Conservation (phyloP, 2,888 invertebrate species). For the Artemia sinica region DNA sequence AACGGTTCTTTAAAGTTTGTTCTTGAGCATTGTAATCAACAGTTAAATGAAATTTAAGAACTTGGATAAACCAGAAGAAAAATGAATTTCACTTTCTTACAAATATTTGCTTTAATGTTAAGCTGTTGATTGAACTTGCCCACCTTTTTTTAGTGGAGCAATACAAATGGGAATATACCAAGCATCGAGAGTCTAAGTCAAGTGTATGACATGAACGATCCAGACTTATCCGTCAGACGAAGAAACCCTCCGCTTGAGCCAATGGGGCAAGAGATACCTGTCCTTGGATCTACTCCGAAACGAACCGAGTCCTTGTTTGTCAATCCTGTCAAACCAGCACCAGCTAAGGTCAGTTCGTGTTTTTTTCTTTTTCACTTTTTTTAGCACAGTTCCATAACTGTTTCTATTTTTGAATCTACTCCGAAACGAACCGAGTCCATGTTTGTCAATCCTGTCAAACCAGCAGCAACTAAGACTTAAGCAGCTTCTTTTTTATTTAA, state of each 20-base stretch:
- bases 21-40: no score
- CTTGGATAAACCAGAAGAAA: no score
- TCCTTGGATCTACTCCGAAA: conserved; percentile 56
- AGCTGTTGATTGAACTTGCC: no score
- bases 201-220: conserved; percentile 11
- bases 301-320: conserved; percentile 76
- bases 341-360: conserved; percentile 25
- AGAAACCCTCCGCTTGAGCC: conserved; percentile 2
- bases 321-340: conserved; percentile 33
- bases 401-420: conserved; percentile 47
- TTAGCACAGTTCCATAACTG: no score
- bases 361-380: no score
- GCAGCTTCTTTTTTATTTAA: no score
- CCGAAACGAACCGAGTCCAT: conserved; percentile 80
- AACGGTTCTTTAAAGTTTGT: no score
- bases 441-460: conserved; percentile 43
- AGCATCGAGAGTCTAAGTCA: conserved; percentile 9
- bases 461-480: conserved; percentile 26
- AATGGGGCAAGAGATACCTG: conserved; percentile 70
- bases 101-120: no score
- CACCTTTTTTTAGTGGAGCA: not conserved
- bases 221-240: not conserved
- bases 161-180: conserved; percentile 9
- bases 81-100: no score
- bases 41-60: no score